Evolutionary conservation across 2,113 vertebrate genomes (phyloP), one percentile per base, ranked within the genome.

Genomic region (Rhipidura dahli): DNA sequence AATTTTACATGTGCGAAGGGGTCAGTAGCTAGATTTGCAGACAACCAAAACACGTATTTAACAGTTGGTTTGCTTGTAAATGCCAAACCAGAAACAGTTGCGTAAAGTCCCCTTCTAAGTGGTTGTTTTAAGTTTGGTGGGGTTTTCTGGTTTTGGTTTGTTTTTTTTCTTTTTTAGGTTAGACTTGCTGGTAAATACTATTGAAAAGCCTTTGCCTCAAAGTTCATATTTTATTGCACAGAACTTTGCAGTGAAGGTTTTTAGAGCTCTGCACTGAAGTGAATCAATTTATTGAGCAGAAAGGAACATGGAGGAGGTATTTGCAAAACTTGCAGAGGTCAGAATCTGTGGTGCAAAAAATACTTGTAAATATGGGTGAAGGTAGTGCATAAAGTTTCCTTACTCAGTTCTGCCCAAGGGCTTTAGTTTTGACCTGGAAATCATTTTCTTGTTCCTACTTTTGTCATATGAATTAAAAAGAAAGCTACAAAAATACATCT

Each of bases 11-110:
- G 82, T 71, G 15, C 2, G 0, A 79, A 66, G 26, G 82, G 89
- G 23, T 45, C 40, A 39, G 80, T 45, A 91, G 64, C 65, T 91
- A 75, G 51, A 72, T 88, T 94, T 91, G 44, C 89, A 89, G 71
- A 63, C 79, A 83, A 50, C 37, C 39, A 81, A 94, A 92, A 79
- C 77, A 75, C 69, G 51, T 95, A 78, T 26, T 94, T 95, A 84
- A 44, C 61, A 45, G 80, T 78, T 82, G 94, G 86, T 54, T 96
- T 89, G 44, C 65, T 91, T 93, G 49, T 76, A 84, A 93, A 92
- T 85, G 90, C 87, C 95, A 96, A 96, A 83, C 92, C 92, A 89
- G 80, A 68, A 79, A 26, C 21, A 7, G 47, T 89, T 96, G 71
- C n/a, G 6, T 89, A 79, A 94, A 94, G 84, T 87, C 57, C 80